Conservation (phyloP, 1,140 invertebrate species). For the Achatina immaculata region DNA sequence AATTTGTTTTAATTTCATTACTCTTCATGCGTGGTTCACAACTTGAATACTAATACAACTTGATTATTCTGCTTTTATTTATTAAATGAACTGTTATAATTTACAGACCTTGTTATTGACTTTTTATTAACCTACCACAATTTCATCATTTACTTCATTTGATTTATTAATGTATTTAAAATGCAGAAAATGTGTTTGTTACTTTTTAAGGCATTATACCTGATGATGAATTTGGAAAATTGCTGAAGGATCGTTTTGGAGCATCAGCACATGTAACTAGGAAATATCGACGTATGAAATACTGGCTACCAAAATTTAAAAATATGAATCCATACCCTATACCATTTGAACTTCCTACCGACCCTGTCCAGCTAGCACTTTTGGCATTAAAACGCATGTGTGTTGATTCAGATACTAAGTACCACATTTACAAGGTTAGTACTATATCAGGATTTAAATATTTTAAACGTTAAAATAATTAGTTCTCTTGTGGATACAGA, state of each 20-base stretch:
- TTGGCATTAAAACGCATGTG: slow-evolving; percentile 89
- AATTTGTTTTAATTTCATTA: too few relatives aligned
- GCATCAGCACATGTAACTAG: slow-evolving; percentile 81
- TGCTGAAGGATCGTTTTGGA: slow-evolving; percentile 89
- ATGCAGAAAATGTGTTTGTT: too few relatives aligned
- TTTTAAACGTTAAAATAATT: background rate
- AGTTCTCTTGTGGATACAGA: background rate
- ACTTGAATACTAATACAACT: too few relatives aligned
- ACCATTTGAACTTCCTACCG: slow-evolving; percentile 74
- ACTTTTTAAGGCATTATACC: slow-evolving; percentile 83
- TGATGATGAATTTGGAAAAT: slow-evolving; percentile 86
- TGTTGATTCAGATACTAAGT: slow-evolving; percentile 83
- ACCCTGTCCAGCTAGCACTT: slow-evolving; percentile 85
- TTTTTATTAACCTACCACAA: too few relatives aligned
- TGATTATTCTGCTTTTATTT: too few relatives aligned
- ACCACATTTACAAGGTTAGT: slow-evolving; percentile 80
- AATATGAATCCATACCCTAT: slow-evolving; percentile 91
- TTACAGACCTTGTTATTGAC: too few relatives aligned
- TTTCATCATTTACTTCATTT: too few relatives aligned
- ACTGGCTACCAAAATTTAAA: slow-evolving; percentile 98
- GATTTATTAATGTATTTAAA: too few relatives aligned
- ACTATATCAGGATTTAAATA: too few relatives aligned
- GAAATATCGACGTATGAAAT: slow-evolving; percentile 93
- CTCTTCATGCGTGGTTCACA: too few relatives aligned
- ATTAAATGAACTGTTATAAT: too few relatives aligned